Conservation (phyloP, 1,140 invertebrate genomes). For the Zaprionus kolodkinae region DNA sequence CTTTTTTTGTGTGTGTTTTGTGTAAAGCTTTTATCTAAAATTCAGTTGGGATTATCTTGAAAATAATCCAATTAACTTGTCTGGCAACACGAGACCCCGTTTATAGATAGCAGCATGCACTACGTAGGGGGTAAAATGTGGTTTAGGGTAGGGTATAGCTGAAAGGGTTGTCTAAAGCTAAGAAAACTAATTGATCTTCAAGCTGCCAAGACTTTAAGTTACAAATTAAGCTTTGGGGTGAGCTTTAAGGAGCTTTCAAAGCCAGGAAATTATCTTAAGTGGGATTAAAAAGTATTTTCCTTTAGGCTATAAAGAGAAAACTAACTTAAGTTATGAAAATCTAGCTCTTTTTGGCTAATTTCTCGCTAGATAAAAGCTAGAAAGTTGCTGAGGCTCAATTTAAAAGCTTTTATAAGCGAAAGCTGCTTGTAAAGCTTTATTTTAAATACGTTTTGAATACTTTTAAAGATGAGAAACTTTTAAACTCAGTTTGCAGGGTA, state of each 20-base stretch:
- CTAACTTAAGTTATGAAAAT: too few species aligned
- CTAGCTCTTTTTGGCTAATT: too few species aligned
- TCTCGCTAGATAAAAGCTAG: too few species aligned
- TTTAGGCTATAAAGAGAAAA: too few species aligned
- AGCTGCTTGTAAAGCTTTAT: too few species aligned
- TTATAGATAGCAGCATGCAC: neutral
- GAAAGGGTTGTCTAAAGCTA: neutral
- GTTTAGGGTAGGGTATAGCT: neutral
- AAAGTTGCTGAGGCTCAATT: too few species aligned
- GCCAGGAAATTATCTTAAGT: neutral
- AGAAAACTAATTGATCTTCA: neutral
- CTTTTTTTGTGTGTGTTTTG: neutral
- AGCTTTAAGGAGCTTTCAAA: neutral
- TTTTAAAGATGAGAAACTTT: too few species aligned
- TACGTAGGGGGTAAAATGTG: too few species aligned
- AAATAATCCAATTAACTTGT: slow-evolving; percentile 39
- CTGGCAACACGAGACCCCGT: neutral
- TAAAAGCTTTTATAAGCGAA: too few species aligned
- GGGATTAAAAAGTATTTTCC: neutral
- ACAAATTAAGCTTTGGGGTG: neutral
- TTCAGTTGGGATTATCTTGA: slow-evolving; percentile 28
- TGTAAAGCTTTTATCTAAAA: slow-evolving; percentile 37
- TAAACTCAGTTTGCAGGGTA: neutral
- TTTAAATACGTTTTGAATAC: too few species aligned
- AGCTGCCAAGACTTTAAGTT: neutral